A percentile compares a stretch with the other conserved stretches of the same genome.
phyloP scores from a whole-genome alignment of 2,888 invertebrate species.

The Tigriopus californicus region DNA sequence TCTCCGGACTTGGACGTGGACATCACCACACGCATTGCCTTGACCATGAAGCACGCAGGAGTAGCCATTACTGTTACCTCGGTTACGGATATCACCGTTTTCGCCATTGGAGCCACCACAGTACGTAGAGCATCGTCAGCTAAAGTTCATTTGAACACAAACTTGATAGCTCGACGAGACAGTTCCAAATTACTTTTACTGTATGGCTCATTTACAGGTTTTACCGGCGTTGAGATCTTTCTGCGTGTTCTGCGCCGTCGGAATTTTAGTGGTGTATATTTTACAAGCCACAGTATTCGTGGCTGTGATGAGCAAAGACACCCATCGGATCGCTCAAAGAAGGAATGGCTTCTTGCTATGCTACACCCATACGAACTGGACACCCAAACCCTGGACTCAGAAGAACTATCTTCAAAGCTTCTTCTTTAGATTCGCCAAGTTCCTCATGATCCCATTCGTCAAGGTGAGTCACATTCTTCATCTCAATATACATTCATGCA shows the following conservation, averaged over 20 bases:
- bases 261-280: conserved; percentile 52
- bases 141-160: too few relatives aligned
- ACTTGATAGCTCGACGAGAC: too few relatives aligned
- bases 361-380: conserved; percentile 14
- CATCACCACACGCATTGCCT: conserved; percentile 32
- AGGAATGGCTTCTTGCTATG: not conserved
- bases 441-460: too few relatives aligned
- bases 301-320: conserved; percentile 52
- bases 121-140: too few relatives aligned
- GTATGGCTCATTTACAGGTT: conserved; percentile 33
- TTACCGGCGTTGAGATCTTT: conserved; percentile 61
- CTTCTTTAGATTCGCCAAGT: too few relatives aligned
- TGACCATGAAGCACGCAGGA: conserved; percentile 56
- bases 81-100: conserved; percentile 58
- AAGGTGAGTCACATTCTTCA: too few relatives aligned
- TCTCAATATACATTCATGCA: too few relatives aligned
- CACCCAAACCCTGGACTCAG: conserved; percentile 11
- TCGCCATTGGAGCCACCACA: conserved; percentile 56
- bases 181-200: too few relatives aligned
- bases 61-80: conserved; percentile 67
- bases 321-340: conserved; percentile 24
- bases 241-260: conserved; percentile 57
- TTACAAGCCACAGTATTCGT: conserved; percentile 63
- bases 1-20: conserved; percentile 35
- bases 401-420: too few relatives aligned